A percentile compares a stretch with the other conserved stretches of the same genome.
These are phyloP conservation scores for Pelecanus crispus DNA, from an alignment of 2,113 vertebrate species.

Conservation along the genomic window DNA sequence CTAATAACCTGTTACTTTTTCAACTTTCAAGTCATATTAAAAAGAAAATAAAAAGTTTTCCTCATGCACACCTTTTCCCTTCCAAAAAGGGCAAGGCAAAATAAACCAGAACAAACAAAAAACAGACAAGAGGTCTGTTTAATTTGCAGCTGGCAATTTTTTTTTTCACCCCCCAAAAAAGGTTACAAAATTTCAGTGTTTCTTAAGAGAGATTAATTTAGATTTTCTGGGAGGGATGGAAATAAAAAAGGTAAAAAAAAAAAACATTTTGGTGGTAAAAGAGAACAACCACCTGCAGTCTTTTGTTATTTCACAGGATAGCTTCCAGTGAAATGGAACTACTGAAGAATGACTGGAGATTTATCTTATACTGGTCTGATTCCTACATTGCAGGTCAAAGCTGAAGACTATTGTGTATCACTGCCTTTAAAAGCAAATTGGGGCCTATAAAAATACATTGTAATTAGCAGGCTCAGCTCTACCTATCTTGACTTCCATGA, in stretches of 20 bases:
- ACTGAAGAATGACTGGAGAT: background rate
- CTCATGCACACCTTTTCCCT: background rate
- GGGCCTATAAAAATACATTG: background rate
- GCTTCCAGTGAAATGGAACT: background rate
- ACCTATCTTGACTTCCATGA: background rate
- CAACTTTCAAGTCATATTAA: background rate
- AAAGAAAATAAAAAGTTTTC: background rate
- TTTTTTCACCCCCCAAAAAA: too few relatives aligned
- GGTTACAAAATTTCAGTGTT: background rate
- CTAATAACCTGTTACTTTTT: background rate
- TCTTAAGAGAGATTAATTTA: background rate
- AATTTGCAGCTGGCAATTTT: background rate
- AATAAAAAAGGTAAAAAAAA: background rate
- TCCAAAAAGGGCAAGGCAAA: background rate
- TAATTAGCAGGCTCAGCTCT: background rate
- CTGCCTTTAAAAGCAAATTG: background rate
- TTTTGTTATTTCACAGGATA: background rate
- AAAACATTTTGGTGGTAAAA: background rate
- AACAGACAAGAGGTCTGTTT: background rate
- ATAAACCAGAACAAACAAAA: accelerated
- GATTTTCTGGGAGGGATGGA: background rate
- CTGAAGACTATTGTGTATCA: background rate
- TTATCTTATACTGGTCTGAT: background rate
- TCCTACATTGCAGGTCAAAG: background rate
- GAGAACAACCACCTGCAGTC: background rate